These are phyloP conservation scores for Brachyhypopomus gauderio DNA, from an alignment of 2,113 vertebrate species.

Conservation along the genomic window DNA sequence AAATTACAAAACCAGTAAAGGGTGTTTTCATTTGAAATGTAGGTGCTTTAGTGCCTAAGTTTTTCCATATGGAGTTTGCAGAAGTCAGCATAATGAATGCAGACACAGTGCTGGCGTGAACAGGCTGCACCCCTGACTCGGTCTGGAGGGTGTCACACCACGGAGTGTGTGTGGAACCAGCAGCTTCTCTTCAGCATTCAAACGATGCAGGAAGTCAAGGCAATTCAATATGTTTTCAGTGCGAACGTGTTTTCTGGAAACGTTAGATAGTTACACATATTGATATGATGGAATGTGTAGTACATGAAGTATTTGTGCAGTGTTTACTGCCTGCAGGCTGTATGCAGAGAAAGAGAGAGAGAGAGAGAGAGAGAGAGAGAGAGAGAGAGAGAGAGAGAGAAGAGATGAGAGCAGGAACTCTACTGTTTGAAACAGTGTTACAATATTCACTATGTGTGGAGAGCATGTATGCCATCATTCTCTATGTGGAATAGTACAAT, in stretches of 20 bases:
- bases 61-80: too few species aligned
- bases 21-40: too few species aligned
- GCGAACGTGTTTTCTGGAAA: neutral
- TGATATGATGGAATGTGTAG: neutral
- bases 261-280: neutral
- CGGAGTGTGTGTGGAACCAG: neutral
- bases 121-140: neutral
- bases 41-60: too few species aligned
- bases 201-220: neutral
- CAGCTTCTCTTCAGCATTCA: conserved; percentile 1
- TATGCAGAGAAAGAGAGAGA: neutral
- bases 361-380: neutral
- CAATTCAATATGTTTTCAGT: neutral
- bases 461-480: neutral
- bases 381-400: neutral
- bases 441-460: neutral
- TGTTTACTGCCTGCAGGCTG: neutral
- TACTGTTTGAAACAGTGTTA: neutral
- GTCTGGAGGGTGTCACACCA: neutral
- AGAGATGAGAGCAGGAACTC: neutral
- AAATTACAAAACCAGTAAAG: too few species aligned
- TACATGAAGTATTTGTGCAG: conserved; percentile 20
- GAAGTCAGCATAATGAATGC: too few species aligned
- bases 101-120: too few species aligned
- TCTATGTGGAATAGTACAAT: neutral